Evolutionary conservation across 2,888 invertebrate species (phyloP).

Genomic region (Eupsilia transversa): DNA sequence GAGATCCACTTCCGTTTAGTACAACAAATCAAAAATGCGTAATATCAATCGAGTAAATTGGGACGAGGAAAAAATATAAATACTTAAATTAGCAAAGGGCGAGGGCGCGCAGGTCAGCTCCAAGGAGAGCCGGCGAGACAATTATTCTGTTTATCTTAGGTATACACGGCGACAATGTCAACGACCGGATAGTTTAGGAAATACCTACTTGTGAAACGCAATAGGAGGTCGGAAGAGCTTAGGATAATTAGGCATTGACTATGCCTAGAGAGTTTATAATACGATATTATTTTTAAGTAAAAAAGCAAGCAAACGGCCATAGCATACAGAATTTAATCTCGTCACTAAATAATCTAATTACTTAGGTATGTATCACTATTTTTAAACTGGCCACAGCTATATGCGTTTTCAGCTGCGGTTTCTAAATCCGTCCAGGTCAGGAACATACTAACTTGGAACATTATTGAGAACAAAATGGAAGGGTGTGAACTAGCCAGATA

Average conservation of each 20-base stretch:
- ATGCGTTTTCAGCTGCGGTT: too few relatives aligned
- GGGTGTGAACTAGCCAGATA: too few relatives aligned
- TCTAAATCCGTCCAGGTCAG: too few relatives aligned
- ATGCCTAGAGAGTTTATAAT: background rate
- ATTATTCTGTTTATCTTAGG: background rate
- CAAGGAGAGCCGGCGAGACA: background rate
- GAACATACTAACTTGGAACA: too few relatives aligned
- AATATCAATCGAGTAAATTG: background rate
- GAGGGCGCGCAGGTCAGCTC: background rate
- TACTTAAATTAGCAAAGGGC: background rate
- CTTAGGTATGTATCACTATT: background rate
- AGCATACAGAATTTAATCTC: background rate
- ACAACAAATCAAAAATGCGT: too few relatives aligned
- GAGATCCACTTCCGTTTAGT: too few relatives aligned
- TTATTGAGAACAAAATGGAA: too few relatives aligned
- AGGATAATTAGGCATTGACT: background rate
- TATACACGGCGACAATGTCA: background rate
- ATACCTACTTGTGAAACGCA: background rate
- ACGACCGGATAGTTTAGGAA: background rate
- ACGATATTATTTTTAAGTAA: background rate
- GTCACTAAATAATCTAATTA: background rate
- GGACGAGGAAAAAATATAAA: slow-evolving; percentile 1
- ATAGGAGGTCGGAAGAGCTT: background rate
- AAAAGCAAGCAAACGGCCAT: too few relatives aligned
- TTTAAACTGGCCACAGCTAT: background rate